phyloP scores from a whole-genome alignment of 2,797 vertebrate species.

The Acridotheres tristis region DNA sequence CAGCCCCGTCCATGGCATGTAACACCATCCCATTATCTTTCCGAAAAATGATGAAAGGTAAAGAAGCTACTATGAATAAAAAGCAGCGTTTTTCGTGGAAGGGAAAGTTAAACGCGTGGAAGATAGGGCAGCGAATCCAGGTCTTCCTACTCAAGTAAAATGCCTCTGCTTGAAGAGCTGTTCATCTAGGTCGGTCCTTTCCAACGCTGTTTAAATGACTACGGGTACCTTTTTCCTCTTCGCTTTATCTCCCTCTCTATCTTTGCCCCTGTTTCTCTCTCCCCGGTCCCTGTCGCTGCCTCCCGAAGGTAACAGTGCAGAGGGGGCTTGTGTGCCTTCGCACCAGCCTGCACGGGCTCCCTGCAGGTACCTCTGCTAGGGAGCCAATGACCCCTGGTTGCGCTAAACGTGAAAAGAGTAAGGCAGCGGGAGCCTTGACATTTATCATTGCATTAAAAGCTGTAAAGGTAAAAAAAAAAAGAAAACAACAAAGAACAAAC shows the following conservation, averaged over 20 bases:
- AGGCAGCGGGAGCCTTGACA: background rate
- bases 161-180: background rate
- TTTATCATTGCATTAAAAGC: too few relatives aligned
- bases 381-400: background rate
- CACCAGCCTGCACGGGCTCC: background rate
- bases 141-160: background rate
- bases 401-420: background rate
- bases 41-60: background rate
- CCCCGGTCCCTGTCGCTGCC: too few relatives aligned
- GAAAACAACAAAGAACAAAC: fast-evolving
- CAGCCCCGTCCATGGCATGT: fast-evolving
- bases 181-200: background rate
- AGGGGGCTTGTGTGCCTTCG: background rate
- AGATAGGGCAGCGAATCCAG: background rate
- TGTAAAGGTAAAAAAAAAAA: background rate
- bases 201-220: background rate
- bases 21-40: background rate
- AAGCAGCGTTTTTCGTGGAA: background rate
- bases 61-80: background rate
- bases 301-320: background rate
- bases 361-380: fast-evolving
- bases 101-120: background rate
- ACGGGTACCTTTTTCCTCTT: background rate
- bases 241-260: background rate
- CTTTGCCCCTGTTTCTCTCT: background rate